Conservation (phyloP, 2,113 vertebrate genomes). For the Eclectus roratus region DNA sequence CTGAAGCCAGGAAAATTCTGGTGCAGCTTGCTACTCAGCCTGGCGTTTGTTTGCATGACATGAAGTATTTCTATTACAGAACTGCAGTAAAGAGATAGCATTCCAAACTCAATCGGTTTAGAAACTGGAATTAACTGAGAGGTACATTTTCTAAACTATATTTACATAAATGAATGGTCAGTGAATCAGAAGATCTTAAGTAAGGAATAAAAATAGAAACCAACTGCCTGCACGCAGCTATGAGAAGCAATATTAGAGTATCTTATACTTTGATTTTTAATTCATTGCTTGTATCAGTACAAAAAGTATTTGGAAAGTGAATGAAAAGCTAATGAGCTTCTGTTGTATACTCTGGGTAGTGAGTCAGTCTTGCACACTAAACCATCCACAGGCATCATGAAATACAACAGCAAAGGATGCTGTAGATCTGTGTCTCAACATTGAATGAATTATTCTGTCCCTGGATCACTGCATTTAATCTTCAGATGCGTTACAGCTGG, state of each 20-base stretch:
- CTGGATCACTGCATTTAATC: neutral
- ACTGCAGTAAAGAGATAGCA: neutral
- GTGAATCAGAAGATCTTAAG: neutral
- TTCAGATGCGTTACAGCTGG: neutral
- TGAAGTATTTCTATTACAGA: neutral
- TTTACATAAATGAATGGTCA: neutral
- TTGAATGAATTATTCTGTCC: neutral
- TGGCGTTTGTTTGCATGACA: neutral
- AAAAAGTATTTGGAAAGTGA: neutral
- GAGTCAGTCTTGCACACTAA: neutral
- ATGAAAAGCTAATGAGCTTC: constrained; percentile 1
- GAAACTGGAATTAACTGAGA: neutral
- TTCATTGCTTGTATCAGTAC: neutral
- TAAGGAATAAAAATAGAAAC: neutral
- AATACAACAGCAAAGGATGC: neutral
- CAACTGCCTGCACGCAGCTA: neutral
- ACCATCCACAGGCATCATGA: neutral
- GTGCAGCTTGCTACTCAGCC: neutral
- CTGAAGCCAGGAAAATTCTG: constrained; percentile 25
- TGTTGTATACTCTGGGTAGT: neutral
- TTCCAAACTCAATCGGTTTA: neutral
- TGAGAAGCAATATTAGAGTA: neutral
- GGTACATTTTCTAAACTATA: neutral
- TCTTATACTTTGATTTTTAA: neutral
- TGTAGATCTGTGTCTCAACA: neutral